Conservation (phyloP, 2,113 vertebrate species). For the Lagopus leucura region DNA sequence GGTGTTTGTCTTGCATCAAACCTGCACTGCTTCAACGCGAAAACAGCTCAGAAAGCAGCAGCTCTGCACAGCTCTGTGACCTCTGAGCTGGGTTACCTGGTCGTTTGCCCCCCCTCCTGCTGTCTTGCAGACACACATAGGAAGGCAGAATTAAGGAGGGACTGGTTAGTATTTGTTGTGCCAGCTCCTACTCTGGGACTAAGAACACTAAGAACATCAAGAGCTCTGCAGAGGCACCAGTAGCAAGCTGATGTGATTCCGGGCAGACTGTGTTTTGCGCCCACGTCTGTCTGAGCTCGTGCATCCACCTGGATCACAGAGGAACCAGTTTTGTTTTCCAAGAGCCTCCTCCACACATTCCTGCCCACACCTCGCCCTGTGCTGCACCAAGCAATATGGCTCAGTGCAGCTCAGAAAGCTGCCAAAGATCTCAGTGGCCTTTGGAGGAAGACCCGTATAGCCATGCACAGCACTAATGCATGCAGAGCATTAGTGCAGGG, state of each 20-base stretch:
- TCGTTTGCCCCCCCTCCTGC: neutral
- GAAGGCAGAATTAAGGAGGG: neutral
- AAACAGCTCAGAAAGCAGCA: neutral
- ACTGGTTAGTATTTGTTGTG: neutral
- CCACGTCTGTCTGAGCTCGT: neutral
- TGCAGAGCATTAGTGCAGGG: fast-evolving
- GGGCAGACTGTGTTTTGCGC: neutral
- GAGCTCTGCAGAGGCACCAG: neutral
- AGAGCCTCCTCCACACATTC: constrained; percentile 28
- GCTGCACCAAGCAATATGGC: neutral
- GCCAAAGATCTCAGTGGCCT: neutral
- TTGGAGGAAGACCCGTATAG: neutral
- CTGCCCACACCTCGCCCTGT: neutral
- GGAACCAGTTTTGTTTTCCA: neutral
- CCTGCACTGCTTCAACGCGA: neutral
- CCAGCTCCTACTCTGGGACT: neutral
- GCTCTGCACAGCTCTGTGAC: neutral
- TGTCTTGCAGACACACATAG: neutral
- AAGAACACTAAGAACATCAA: neutral
- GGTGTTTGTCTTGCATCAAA: neutral
- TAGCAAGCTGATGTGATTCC: neutral
- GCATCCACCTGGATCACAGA: neutral
- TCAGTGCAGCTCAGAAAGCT: neutral
- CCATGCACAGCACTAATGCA: neutral
- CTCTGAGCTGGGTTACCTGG: neutral